Evolutionary conservation across 2,888 invertebrate genomes (phyloP).

Genomic region (Cryptocephalus moraei): DNA sequence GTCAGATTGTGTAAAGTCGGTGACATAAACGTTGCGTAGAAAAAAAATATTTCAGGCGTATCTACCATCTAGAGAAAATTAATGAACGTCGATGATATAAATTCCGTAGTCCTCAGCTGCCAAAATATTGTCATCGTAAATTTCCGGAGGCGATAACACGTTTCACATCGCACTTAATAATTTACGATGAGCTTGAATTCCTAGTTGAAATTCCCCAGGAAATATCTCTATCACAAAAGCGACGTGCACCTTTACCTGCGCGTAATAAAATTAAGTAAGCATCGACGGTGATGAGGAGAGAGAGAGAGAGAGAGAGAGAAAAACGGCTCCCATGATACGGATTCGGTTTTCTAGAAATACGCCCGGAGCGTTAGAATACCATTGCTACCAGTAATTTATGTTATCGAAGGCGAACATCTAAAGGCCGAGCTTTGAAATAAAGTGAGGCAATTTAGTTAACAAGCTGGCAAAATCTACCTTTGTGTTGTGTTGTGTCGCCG

Average conservation of each 20-base stretch:
- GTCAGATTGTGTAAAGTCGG: too few relatives aligned
- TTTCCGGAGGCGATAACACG: too few relatives aligned
- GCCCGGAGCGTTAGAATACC: background rate
- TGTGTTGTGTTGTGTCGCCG: constrained; percentile 12
- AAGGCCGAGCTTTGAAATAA: constrained; percentile 12
- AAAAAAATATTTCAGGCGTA: too few relatives aligned
- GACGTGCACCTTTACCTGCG: background rate
- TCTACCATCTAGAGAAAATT: too few relatives aligned
- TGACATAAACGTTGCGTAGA: too few relatives aligned
- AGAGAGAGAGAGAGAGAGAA: too few relatives aligned
- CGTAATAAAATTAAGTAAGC: background rate
- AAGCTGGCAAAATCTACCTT: constrained; percentile 16
- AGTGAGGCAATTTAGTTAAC: constrained; percentile 16
- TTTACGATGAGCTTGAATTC: too few relatives aligned
- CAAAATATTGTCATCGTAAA: too few relatives aligned
- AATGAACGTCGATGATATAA: too few relatives aligned
- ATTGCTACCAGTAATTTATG: constrained; percentile 11
- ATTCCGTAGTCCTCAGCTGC: too few relatives aligned
- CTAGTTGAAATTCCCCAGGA: background rate
- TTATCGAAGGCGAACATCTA: constrained; percentile 12
- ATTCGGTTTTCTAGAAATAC: background rate
- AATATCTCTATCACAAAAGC: background rate
- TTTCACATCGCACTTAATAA: too few relatives aligned
- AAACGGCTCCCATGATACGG: background rate
- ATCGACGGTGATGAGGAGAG: background rate